Evolutionary conservation across 2,113 vertebrate species (phyloP).

Genomic region (Rhombomys opimus): DNA sequence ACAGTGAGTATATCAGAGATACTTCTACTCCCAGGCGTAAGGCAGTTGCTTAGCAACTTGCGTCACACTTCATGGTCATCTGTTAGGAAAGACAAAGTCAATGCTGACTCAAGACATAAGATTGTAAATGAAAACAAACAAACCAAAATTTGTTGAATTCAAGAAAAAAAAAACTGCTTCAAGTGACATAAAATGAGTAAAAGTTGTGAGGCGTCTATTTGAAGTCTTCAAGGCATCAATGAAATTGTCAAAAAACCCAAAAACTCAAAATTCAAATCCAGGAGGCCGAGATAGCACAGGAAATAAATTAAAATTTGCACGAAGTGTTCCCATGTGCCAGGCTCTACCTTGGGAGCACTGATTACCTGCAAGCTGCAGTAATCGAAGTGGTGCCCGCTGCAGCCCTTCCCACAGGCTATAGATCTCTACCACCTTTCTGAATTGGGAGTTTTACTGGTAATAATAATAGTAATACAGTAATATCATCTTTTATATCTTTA

Average conservation of each 20-base stretch:
- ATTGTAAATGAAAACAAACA: conserved; percentile 51
- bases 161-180: conserved; percentile 29
- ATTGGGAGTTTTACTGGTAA: conserved; percentile 8
- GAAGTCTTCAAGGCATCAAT: conserved; percentile 20
- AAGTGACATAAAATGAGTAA: conserved; percentile 5
- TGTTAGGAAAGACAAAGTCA: conserved; percentile 78
- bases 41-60: conserved; percentile 77
- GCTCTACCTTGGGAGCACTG: not conserved
- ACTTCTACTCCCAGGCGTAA: conserved; percentile 74
- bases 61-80: conserved; percentile 76
- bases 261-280: not conserved
- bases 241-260: not conserved
- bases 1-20: conserved; percentile 77
- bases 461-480: conserved; percentile 14
- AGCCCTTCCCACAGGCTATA: not conserved
- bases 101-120: conserved; percentile 72
- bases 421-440: not conserved
- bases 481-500: conserved; percentile 46
- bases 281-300: conserved; percentile 6
- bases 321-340: not conserved
- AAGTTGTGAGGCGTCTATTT: conserved; percentile 35
- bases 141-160: conserved; percentile 40
- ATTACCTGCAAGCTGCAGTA: not conserved
- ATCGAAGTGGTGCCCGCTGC: not conserved
- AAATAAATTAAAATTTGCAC: conserved; percentile 49